A percentile compares a stretch with the other conserved stretches of the same genome.
These are phyloP conservation scores for Rotaria socialis DNA, from an alignment of 2,888 invertebrate genomes.

Conservation along the genomic window DNA sequence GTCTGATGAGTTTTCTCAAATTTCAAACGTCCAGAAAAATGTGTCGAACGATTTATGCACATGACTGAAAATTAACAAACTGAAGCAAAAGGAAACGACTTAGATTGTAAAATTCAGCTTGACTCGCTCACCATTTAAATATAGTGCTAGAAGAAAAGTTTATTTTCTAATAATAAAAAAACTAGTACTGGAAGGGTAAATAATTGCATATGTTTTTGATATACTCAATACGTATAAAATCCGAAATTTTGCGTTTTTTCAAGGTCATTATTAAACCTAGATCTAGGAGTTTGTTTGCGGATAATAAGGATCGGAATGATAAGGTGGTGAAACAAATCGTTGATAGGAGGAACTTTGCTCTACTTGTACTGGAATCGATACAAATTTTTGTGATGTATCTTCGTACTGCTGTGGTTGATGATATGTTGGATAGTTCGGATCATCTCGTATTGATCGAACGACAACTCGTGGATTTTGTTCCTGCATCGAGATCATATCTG, in stretches of 20 bases:
- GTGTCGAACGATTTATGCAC: no score
- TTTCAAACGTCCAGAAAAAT: background rate
- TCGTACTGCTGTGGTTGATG: background rate
- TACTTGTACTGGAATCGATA: background rate
- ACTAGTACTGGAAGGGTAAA: background rate
- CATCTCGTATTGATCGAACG: background rate
- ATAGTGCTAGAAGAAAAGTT: background rate
- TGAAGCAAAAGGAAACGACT: no score
- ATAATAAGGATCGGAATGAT: constrained; percentile 14
- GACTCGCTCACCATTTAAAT: background rate
- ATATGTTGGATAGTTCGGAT: background rate
- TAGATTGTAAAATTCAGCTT: no score
- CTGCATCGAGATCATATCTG: background rate
- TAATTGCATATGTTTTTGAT: background rate
- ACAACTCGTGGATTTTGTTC: constrained; percentile 2
- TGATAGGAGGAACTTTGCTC: background rate
- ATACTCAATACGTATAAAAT: background rate
- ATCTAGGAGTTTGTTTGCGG: background rate
- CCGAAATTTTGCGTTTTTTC: background rate
- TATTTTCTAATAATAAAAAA: background rate
- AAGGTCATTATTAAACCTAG: background rate
- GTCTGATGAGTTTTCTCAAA: background rate
- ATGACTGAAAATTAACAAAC: no score
- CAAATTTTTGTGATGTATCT: background rate
- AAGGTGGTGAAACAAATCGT: constrained; percentile 1